Evolutionary conservation across 2,888 invertebrate species (phyloP).

Genomic region (Lepidochitona cinerea): DNA sequence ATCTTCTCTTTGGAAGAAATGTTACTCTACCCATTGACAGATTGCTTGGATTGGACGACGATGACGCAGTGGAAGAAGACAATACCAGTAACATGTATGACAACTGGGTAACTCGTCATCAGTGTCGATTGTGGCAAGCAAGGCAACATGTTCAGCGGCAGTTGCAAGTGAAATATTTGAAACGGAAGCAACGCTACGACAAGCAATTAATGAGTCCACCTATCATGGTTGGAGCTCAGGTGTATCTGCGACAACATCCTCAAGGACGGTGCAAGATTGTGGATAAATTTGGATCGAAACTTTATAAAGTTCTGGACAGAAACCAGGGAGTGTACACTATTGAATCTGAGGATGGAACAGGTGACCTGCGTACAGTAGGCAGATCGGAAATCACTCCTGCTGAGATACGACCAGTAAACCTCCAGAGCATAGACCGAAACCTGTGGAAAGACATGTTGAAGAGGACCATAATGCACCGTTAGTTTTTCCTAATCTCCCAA

Average conservation of each 20-base stretch:
- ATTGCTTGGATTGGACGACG: not conserved
- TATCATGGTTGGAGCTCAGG: constrained; percentile 3
- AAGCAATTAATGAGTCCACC: not conserved
- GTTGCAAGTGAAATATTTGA: not conserved
- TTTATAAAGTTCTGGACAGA: not conserved
- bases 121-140: constrained; percentile 7
- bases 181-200: not conserved
- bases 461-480: no score
- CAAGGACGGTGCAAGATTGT: constrained; percentile 10
- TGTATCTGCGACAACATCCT: constrained; percentile 9
- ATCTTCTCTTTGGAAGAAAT: not conserved
- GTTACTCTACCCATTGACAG: not conserved
- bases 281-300: constrained; percentile 1
- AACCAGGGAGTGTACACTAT: not conserved
- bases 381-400: not conserved
- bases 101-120: constrained; percentile 10
- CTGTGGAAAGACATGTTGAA: no score
- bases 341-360: not conserved
- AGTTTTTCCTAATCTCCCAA: no score
- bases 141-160: not conserved
- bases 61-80: not conserved
- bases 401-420: not conserved
- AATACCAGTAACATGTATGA: not conserved
- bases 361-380: not conserved
- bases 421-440: no score